A percentile compares a stretch with the other conserved stretches of the same genome.
Evolutionary conservation across 2,888 invertebrate genomes (phyloP).

Genomic region (Elgonia sp.): DNA sequence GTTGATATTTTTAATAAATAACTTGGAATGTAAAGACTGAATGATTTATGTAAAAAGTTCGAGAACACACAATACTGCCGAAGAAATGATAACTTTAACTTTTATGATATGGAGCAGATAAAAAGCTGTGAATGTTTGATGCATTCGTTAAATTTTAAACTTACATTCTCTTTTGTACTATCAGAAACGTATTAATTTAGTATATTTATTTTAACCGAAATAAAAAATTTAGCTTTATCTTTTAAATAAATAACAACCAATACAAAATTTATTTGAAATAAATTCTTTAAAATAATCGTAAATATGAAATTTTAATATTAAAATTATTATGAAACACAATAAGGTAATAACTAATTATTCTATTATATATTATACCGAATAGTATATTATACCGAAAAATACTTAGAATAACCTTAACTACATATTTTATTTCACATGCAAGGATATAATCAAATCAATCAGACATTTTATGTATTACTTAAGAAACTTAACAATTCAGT

Average conservation of each 20-base stretch:
- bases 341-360: no score
- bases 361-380: no score
- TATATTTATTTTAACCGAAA: neutral
- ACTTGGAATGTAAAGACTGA: constrained; percentile 16
- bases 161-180: constrained; percentile 7
- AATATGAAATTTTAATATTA: no score
- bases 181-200: constrained; percentile 23
- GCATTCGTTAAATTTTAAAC: constrained; percentile 40
- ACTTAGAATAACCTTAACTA: no score
- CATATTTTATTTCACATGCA: no score
- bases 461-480: no score
- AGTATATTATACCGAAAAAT: no score
- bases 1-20: constrained; percentile 32
- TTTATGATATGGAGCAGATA: constrained; percentile 49
- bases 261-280: neutral
- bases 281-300: no score
- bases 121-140: constrained; percentile 42
- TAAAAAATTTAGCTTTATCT: neutral
- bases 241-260: neutral
- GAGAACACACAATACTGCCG: constrained; percentile 25
- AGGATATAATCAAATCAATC: no score
- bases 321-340: no score
- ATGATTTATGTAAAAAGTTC: constrained; percentile 50
- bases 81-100: constrained; percentile 54
- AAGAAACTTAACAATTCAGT: no score